Conservation (phyloP, 2,113 vertebrate genomes). For the Typhlomys cinereus region DNA sequence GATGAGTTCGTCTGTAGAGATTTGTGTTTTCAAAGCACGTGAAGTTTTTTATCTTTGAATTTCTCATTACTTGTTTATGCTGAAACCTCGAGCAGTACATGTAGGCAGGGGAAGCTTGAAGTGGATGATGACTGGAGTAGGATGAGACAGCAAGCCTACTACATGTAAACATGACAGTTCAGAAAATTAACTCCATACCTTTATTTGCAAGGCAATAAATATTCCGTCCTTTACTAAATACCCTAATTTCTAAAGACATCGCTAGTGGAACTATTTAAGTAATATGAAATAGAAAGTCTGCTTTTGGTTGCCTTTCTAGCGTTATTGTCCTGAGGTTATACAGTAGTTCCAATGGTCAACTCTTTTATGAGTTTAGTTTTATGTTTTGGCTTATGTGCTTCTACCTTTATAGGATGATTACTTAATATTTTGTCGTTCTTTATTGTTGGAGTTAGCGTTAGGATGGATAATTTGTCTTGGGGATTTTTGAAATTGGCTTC, state of each 20-base stretch:
- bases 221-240: not conserved
- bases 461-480: constrained; percentile 4
- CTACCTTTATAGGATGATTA: not conserved
- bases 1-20: not conserved
- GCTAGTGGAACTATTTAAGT: not conserved
- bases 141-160: not conserved
- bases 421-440: constrained; percentile 19
- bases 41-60: not conserved
- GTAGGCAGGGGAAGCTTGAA: not conserved
- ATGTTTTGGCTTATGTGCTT: constrained; percentile 47
- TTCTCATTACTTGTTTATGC: not conserved
- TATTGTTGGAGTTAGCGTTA: constrained; percentile 46
- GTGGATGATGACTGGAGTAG: not conserved
- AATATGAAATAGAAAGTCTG: not conserved
- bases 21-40: not conserved
- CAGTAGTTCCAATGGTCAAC: not conserved
- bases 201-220: constrained; percentile 2
- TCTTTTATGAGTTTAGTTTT: not conserved
- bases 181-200: not conserved
- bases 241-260: constrained; percentile 13
- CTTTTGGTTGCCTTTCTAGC: not conserved
- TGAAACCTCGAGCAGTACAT: not conserved
- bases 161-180: not conserved
- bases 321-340: not conserved
- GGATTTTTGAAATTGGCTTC: constrained; percentile 33